Conservation (phyloP, 2,888 invertebrate genomes). For the Drosophila ezoana region DNA sequence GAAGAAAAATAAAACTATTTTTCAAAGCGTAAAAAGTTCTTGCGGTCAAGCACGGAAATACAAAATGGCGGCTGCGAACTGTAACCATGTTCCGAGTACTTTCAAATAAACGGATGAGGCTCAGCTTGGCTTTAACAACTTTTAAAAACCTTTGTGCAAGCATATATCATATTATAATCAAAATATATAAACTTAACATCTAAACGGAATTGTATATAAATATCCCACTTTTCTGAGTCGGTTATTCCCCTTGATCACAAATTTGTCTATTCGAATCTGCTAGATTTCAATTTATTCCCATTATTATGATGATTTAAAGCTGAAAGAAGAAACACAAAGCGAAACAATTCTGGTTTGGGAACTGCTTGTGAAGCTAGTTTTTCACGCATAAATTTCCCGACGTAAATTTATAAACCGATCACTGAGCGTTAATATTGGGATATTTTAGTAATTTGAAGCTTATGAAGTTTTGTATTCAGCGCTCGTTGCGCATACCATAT, state of each 20-base stretch:
- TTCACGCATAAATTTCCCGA: background rate
- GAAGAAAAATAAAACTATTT: constrained; percentile 8
- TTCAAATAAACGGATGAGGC: background rate
- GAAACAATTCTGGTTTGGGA: background rate
- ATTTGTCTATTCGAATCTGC: background rate
- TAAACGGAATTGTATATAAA: no score
- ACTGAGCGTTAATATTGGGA: background rate
- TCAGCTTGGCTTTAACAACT: background rate
- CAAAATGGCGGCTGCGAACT: constrained; percentile 5
- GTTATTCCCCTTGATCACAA: background rate
- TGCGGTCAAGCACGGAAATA: constrained; percentile 16
- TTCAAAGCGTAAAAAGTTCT: constrained; percentile 47
- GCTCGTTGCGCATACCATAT: constrained; percentile 29
- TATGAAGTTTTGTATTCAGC: constrained; percentile 1
- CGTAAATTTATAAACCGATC: background rate
- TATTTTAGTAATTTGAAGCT: background rate
- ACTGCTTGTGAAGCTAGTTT: background rate
- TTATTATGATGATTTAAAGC: background rate
- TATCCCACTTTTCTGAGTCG: background rate
- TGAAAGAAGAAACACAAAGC: background rate
- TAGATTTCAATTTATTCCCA: background rate
- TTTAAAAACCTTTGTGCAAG: background rate
- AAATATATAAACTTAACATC: background rate
- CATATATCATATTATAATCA: background rate
- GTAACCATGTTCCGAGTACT: background rate